phyloP scores from a whole-genome alignment of 2,888 invertebrate species.

The Erebia epiphron region DNA sequence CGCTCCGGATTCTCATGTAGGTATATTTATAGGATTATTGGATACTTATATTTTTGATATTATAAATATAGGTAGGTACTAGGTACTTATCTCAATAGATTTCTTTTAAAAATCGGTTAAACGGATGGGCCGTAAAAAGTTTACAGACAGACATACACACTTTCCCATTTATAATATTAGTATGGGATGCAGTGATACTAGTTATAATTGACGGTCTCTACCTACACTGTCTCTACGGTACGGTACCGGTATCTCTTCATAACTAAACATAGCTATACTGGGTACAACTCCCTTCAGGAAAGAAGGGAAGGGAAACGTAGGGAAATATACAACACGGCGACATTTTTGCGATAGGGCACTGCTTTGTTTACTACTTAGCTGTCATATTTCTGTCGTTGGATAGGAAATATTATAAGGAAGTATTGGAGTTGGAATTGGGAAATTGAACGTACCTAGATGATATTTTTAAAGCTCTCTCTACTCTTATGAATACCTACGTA shows the following conservation, averaged over 20 bases:
- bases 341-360: constrained; percentile 7
- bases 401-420: neutral
- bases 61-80: too few relatives aligned
- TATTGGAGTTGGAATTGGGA: neutral
- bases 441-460: neutral
- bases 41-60: too few relatives aligned
- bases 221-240: neutral
- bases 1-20: too few relatives aligned
- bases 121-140: neutral
- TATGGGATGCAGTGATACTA: too few relatives aligned
- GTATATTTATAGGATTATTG: too few relatives aligned
- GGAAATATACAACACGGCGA: neutral
- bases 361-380: constrained; percentile 7
- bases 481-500: neutral
- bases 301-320: neutral
- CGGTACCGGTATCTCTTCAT: neutral
- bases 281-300: constrained; percentile 1
- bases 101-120: too few relatives aligned
- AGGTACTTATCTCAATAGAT: too few relatives aligned
- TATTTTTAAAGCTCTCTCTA: neutral
- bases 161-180: neutral
- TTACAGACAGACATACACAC: neutral
- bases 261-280: neutral
- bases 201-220: neutral
- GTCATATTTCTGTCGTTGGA: constrained; percentile 5